Conservation (phyloP, 2,888 invertebrate species). For the Lasioglossum morio region DNA sequence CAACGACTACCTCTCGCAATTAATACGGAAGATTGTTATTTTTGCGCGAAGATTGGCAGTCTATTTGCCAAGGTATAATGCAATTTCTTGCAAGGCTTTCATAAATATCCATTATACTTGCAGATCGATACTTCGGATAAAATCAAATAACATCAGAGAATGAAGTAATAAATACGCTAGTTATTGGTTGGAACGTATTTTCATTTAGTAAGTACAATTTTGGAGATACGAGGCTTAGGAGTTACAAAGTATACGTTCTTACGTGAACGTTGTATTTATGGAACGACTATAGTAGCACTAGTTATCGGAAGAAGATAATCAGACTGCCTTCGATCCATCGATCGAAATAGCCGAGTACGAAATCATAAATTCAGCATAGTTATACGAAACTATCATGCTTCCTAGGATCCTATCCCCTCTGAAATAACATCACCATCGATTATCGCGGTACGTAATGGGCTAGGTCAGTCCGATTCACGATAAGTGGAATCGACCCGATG, state of each 20-base stretch:
- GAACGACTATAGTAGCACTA: not conserved
- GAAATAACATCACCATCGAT: slow-evolving; percentile 70
- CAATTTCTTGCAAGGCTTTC: not conserved
- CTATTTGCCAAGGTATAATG: not conserved
- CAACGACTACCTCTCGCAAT: not conserved
- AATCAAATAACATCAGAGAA: not conserved
- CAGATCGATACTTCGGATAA: not conserved
- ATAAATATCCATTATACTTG: not conserved
- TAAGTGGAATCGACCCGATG: slow-evolving; percentile 68
- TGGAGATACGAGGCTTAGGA: not conserved
- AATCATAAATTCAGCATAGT: slow-evolving; percentile 42
- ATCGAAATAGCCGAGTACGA: slow-evolving; percentile 18
- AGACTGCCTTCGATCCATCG: slow-evolving; percentile 8
- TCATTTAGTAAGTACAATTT: not conserved
- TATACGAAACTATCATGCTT: slow-evolving; percentile 54
- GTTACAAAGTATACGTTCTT: not conserved
- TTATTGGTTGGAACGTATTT: not conserved
- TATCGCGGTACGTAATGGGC: slow-evolving; percentile 63
- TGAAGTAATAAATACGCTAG: not conserved
- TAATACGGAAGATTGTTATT: not conserved
- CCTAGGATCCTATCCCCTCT: slow-evolving; percentile 54
- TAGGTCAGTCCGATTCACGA: slow-evolving; percentile 69
- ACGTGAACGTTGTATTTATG: slow-evolving; percentile 2
- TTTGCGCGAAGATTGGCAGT: not conserved
- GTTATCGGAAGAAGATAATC: slow-evolving; percentile 2